Percentiles rank a stretch among this genome's conserved stretches.
Evolutionary conservation across 1,140 invertebrate species (phyloP).

Genomic region (Drosophila equinoxialis): DNA sequence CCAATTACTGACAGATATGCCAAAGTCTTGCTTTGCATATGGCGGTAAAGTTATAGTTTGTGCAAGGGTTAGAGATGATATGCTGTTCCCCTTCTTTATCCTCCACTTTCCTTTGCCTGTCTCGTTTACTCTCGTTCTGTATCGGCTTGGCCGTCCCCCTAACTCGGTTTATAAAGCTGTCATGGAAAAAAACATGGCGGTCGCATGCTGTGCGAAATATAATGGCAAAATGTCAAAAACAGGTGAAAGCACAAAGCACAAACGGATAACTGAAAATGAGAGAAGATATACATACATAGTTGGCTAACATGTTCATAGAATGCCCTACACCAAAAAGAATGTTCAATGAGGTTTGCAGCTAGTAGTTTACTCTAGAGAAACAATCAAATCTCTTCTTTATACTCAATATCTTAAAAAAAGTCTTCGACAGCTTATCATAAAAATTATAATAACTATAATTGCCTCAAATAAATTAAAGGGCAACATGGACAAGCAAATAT

Average conservation of each 20-base stretch:
- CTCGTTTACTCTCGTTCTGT: background rate
- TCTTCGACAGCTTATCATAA: background rate
- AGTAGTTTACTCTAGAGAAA: no score
- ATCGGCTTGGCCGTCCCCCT: background rate
- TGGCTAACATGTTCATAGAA: background rate
- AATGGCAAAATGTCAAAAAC: conserved; percentile 76
- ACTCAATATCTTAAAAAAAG: background rate
- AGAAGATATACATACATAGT: background rate
- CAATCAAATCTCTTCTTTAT: background rate
- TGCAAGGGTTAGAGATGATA: background rate
- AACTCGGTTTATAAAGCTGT: background rate
- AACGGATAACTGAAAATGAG: conserved; percentile 4
- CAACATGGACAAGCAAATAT: conserved; percentile 10
- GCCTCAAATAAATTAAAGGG: conserved; percentile 16
- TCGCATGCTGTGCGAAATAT: conserved; percentile 66
- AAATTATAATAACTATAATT: conserved; percentile 28
- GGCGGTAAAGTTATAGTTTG: conserved; percentile 17
- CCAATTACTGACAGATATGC: conserved; percentile 63
- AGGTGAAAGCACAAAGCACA: conserved; percentile 58
- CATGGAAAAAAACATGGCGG: conserved; percentile 64
- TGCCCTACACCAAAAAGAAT: conserved; percentile 17
- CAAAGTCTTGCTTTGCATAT: conserved; percentile 34
- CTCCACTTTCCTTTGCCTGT: background rate
- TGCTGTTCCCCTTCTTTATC: background rate
- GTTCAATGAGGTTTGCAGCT: background rate